Base-by-base conservation (phyloP, 1,140 invertebrate species). In the Eriosoma lanigerum region DNA sequence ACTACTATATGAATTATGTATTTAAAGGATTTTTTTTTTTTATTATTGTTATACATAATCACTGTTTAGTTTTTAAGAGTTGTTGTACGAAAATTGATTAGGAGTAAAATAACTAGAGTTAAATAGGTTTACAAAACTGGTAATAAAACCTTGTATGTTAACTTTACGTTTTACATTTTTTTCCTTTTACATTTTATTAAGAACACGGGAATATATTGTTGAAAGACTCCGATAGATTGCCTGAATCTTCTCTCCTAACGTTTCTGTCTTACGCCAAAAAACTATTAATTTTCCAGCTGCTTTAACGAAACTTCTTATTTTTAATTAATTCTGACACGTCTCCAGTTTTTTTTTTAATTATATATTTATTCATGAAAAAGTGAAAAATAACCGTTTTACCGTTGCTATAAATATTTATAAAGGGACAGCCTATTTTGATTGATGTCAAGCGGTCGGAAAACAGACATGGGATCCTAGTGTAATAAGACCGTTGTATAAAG, bases 301-400 rank as follows among this genome's bases (percentile, higher is more conserved):
- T 60, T 78, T 58, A 60, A 21, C 21, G 68, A 72, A 72, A 72
- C 68, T 50, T 50, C 68, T 72, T 70, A 70, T 26, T 70, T 58
- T 78, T 78, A 78, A 78, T 78, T 78, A 78, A 78, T 78, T 78
- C 54, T 44, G 52, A 56, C 54, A 78, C 75, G 54, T 72, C 68
- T 52, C 56, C 6, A 38, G 15, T 26, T 26, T 17, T 24, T 38
- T 75, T 75, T 78, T 62, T 78, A 60, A 60, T 78, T 60, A 62
- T 62, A 76, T 46, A 76, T 76, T 76, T 76, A 78, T 78, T 78
- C 75, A 78, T 48, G 38, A 76, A 60, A 78, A 78, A 60, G 56
- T 58, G 72, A 75, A 75, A 56, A 75, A 75, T 75, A 75, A 75
- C 54, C 52, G 54, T 38, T 54, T 56, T 32, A 75, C n/a, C 19